A percentile compares a stretch with the other conserved stretches of the same genome.
phyloP scores from a whole-genome alignment of 2,888 invertebrate genomes.

The Agelastica alni region DNA sequence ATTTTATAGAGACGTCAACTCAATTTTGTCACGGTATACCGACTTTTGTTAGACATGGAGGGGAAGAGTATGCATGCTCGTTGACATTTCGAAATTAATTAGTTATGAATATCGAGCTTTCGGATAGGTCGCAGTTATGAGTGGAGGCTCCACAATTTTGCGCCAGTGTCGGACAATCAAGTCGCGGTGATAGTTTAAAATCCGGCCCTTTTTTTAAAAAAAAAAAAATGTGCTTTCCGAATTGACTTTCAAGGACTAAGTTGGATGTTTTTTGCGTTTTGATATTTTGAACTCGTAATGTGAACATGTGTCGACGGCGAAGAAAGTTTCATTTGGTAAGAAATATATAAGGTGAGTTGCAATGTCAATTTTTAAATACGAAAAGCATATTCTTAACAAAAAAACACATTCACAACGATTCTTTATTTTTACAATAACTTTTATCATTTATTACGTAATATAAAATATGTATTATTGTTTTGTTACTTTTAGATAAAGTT shows the following conservation, averaged over 20 bases:
- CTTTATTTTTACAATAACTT: no score
- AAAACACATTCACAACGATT: no score
- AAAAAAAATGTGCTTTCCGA: slow-evolving; percentile 39
- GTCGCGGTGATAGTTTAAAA: slow-evolving; percentile 47
- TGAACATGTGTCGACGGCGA: slow-evolving; percentile 34
- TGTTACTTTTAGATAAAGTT: no score
- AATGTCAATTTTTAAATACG: no score
- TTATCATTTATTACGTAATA: no score
- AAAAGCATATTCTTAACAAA: no score
- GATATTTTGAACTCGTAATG: slow-evolving; percentile 19
- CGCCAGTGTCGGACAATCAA: slow-evolving; percentile 45
- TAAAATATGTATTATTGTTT: no score
- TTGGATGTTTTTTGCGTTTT: slow-evolving; percentile 18
- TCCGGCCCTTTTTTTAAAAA: slow-evolving; percentile 27
- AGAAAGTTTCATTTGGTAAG: slow-evolving; percentile 25
- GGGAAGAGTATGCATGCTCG: slow-evolving; percentile 44
- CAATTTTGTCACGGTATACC: slow-evolving; percentile 28
- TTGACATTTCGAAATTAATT: slow-evolving; percentile 50
- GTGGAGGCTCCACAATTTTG: slow-evolving; percentile 41
- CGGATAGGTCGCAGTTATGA: slow-evolving; percentile 45
- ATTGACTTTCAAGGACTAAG: slow-evolving; percentile 28
- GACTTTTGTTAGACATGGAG: slow-evolving; percentile 43
- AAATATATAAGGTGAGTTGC: slow-evolving; percentile 18
- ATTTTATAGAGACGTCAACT: slow-evolving; percentile 51
- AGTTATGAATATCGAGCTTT: slow-evolving; percentile 25